Evolutionary conservation across 2,888 invertebrate species (phyloP).

Genomic region (Lordiphosa andalusiaca): DNA sequence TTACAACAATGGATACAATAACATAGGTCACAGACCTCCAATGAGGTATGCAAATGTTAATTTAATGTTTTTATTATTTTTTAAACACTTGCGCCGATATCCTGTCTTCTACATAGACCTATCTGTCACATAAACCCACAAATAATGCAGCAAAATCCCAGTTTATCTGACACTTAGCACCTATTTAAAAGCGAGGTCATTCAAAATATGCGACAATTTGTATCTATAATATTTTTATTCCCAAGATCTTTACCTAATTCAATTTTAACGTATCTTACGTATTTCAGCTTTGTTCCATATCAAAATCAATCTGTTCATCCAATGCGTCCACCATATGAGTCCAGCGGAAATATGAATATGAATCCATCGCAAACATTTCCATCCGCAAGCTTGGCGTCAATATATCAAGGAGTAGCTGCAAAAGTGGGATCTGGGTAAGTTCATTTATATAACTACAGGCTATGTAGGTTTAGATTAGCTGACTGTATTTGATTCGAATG

Average conservation of each 20-base stretch:
- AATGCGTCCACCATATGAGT: conserved; percentile 52
- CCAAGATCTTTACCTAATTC: no score
- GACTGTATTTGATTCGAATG: no score
- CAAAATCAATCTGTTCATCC: conserved; percentile 57
- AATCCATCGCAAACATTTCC: conserved; percentile 55
- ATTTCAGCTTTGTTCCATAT: conserved; percentile 53
- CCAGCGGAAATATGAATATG: conserved; percentile 50
- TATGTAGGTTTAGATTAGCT: no score
- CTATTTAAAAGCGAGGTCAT: no score
- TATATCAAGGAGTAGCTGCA: conserved; percentile 79
- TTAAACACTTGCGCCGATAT: not conserved
- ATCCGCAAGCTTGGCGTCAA: conserved; percentile 75
- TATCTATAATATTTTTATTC: no score
- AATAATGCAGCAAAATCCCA: no score
- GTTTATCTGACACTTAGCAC: no score
- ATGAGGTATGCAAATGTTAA: conserved; percentile 51
- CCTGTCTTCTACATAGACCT: no score
- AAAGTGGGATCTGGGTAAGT: conserved; percentile 79
- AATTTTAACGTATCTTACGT: not conserved
- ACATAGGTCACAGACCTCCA: conserved; percentile 49
- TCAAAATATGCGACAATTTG: no score
- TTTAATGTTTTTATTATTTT: no score
- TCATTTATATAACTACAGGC: not conserved
- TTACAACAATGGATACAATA: conserved; percentile 60
- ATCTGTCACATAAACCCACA: no score